phyloP scores from a whole-genome alignment of 2,797 vertebrate species.

The Onychomys arenicola region DNA sequence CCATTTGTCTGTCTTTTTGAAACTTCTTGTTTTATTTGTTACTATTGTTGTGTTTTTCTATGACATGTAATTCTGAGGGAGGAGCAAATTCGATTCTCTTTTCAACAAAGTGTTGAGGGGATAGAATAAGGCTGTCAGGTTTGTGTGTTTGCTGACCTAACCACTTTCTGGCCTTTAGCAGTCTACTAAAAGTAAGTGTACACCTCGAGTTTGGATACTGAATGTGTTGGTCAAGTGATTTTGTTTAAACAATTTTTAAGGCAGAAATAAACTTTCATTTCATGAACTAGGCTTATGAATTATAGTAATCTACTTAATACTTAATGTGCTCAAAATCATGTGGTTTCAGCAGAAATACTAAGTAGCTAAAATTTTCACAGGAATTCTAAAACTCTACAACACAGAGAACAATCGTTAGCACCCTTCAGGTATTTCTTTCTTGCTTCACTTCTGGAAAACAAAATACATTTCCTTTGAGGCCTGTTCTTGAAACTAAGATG shows the following conservation, averaged over 20 bases:
- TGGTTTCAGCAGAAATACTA: neutral
- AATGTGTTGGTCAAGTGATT: neutral
- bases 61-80: neutral
- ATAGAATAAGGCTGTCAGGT: neutral
- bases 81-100: neutral
- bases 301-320: neutral
- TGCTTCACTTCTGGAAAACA: slow-evolving; percentile 41
- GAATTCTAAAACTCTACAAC: neutral
- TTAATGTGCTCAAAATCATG: neutral
- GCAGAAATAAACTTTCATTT: neutral
- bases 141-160: neutral
- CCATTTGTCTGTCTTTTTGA: neutral
- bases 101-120: neutral
- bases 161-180: neutral
- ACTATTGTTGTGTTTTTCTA: neutral
- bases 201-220: neutral
- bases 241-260: slow-evolving; percentile 9
- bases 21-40: neutral
- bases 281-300: neutral
- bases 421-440: neutral
- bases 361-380: neutral
- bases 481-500: slow-evolving; percentile 7
- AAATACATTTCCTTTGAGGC: neutral
- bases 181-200: neutral
- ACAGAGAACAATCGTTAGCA: neutral